A percentile compares a stretch with the other conserved stretches of the same genome.
phyloP scores from a whole-genome alignment of 2,797 vertebrate genomes.

The Myotis pilosus region DNA sequence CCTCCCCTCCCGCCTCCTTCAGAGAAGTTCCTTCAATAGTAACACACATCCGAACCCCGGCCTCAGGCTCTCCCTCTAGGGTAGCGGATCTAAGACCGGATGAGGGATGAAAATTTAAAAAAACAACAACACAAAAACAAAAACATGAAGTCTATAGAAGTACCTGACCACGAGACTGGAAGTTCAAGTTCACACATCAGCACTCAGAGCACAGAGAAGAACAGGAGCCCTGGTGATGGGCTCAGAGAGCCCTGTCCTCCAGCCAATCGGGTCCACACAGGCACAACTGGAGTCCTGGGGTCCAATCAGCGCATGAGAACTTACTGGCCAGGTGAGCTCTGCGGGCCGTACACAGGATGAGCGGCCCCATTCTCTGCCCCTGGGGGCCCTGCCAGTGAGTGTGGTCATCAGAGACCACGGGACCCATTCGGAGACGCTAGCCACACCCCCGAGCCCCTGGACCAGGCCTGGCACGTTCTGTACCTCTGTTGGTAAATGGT shows the following conservation, averaged over 20 bases:
- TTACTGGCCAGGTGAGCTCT: not conserved
- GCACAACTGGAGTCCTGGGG: not conserved
- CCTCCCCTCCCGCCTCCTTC: not conserved
- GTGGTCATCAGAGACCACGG: not conserved
- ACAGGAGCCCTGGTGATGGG: not conserved
- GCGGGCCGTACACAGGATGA: not conserved
- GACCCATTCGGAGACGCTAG: fast-evolving
- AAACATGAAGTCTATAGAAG: not conserved
- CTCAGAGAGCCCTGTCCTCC: not conserved
- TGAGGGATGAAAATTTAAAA: not conserved
- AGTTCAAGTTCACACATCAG: not conserved
- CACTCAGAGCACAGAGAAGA: not conserved
- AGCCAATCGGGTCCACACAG: not conserved
- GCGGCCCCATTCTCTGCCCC: not conserved
- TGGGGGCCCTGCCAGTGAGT: not conserved
- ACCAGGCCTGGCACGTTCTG: not conserved
- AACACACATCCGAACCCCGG: not conserved
- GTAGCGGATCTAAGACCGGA: not conserved
- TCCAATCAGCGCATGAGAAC: not conserved
- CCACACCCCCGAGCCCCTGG: not conserved
- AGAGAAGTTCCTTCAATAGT: no score
- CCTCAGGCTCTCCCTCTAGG: not conserved
- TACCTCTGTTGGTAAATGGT: not conserved
- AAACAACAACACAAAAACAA: not conserved
- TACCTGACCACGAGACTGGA: not conserved